Conservation (phyloP, 2,797 vertebrate genomes). For the Paramormyrops hopkinsi region DNA sequence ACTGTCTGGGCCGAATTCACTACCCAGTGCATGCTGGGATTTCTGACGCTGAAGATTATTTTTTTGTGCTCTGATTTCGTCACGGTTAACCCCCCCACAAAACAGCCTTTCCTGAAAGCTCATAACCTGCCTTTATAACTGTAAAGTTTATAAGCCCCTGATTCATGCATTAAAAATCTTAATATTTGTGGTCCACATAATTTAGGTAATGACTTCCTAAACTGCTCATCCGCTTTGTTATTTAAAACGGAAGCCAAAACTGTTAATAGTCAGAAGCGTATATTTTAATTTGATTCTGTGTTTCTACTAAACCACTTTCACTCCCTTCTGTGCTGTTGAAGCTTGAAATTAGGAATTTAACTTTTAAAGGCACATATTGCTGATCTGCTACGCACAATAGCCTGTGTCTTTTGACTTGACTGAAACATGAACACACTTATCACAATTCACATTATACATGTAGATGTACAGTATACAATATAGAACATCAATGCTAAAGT, state of each 20-base stretch:
- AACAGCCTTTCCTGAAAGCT: neutral
- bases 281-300: neutral
- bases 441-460: neutral
- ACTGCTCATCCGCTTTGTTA: neutral
- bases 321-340: slow-evolving; percentile 6
- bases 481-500: neutral
- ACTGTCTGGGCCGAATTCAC: neutral
- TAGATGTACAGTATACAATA: neutral
- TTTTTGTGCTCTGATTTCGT: neutral
- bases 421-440: neutral
- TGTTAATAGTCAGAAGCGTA: neutral
- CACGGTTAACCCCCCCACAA: neutral
- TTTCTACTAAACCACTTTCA: neutral
- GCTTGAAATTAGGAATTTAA: slow-evolving; percentile 14
- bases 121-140: neutral
- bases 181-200: slow-evolving; percentile 1
- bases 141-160: neutral
- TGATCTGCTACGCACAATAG: neutral
- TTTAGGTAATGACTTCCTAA: slow-evolving; percentile 13
- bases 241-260: neutral
- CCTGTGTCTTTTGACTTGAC: neutral
- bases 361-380: neutral
- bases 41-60: neutral
- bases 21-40: neutral
- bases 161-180: slow-evolving; percentile 3